A percentile compares a stretch with the other conserved stretches of the same genome.
These are phyloP conservation scores for Anolis carolinensis DNA, from an alignment of 2,113 vertebrate species.

Conservation along the genomic window DNA sequence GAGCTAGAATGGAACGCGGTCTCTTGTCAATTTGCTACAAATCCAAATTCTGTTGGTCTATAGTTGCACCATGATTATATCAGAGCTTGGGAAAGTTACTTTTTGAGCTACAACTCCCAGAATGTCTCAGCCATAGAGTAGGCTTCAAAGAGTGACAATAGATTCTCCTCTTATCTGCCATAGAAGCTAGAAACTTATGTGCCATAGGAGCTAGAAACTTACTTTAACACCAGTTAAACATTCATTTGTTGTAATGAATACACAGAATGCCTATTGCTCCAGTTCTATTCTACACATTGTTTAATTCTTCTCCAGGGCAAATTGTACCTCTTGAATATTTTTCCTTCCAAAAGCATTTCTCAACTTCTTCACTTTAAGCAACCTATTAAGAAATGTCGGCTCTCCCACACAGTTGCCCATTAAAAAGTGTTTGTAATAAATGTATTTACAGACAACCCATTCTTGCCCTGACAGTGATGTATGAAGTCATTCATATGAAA, in stretches of 20 bases:
- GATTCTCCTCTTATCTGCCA: background rate
- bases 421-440: background rate
- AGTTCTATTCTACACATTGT: background rate
- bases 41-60: background rate
- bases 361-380: background rate
- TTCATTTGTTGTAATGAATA: background rate
- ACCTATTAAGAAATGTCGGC: background rate
- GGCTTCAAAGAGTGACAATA: too few relatives aligned
- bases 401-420: background rate
- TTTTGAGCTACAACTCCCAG: too few relatives aligned
- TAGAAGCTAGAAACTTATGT: background rate
- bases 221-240: background rate
- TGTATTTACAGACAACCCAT: background rate
- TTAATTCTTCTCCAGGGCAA: background rate
- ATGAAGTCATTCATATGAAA: conserved; percentile 13
- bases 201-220: background rate
- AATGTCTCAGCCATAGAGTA: too few relatives aligned
- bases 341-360: background rate
- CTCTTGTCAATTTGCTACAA: background rate
- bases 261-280: background rate
- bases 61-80: background rate
- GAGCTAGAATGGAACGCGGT: background rate
- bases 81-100: too few relatives aligned
- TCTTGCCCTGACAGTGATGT: conserved; percentile 19
- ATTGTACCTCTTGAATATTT: background rate